Percentiles rank a stretch among this genome's conserved stretches.
These are phyloP conservation scores for Ophraella communa DNA, from an alignment of 2,888 invertebrate genomes.

Conservation along the genomic window DNA sequence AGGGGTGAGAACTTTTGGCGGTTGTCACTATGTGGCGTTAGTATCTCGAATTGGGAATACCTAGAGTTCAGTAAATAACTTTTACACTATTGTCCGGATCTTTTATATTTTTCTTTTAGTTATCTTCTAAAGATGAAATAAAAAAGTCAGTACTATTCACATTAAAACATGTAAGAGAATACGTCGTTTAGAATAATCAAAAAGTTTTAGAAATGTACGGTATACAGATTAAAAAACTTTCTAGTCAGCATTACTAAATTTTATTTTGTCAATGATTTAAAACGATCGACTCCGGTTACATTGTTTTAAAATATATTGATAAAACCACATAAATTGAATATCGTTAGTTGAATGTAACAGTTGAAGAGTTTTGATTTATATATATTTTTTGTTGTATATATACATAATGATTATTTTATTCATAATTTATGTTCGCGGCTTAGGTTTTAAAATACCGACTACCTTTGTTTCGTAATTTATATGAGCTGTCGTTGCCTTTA, in stretches of 20 bases:
- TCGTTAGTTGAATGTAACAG: neutral
- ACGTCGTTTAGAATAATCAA: too few relatives aligned
- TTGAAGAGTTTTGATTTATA: neutral
- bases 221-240: neutral
- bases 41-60: neutral
- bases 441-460: neutral
- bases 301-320: too few relatives aligned
- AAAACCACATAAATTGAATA: neutral
- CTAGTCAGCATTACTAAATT: too few relatives aligned
- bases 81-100: constrained; percentile 1
- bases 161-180: too few relatives aligned
- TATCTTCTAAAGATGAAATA: too few relatives aligned
- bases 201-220: neutral
- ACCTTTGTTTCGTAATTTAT: neutral
- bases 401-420: neutral
- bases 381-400: neutral
- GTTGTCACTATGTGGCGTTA: constrained; percentile 34
- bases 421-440: neutral
- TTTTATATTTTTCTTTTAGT: neutral
- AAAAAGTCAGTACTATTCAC: too few relatives aligned
- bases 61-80: constrained; percentile 7
- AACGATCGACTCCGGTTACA: neutral
- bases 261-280: neutral
- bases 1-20: constrained; percentile 22
- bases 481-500: neutral